Evolutionary conservation across 1,140 invertebrate genomes (phyloP).

Genomic region (Ctenoplectra terminalis): DNA sequence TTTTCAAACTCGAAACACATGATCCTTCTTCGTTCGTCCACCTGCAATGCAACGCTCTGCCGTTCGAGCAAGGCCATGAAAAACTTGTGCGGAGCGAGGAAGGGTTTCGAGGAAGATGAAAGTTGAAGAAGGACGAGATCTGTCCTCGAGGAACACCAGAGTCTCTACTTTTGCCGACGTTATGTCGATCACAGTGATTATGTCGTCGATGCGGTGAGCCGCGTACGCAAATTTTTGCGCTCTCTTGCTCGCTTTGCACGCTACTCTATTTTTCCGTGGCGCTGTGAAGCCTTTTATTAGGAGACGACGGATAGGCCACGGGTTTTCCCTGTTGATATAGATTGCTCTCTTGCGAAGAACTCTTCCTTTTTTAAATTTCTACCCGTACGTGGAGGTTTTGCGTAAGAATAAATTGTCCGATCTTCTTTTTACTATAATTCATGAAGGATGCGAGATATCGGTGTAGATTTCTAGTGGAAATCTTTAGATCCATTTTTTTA

Average conservation of each 20-base stretch:
- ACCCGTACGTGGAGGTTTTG: background rate
- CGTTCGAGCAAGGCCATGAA: conserved; percentile 38
- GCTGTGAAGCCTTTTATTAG: conserved; percentile 20
- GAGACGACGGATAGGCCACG: background rate
- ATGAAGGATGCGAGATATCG: too few species aligned
- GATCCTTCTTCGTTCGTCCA: conserved; percentile 34
- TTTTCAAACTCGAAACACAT: conserved; percentile 47
- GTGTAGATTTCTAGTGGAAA: too few species aligned
- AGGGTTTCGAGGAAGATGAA: conserved; percentile 26
- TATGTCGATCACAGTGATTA: conserved; percentile 76
- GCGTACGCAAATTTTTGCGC: conserved; percentile 68
- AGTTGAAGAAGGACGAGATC: conserved; percentile 28
- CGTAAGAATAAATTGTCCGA: too few species aligned
- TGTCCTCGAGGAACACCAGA: conserved; percentile 49
- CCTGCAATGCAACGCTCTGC: conserved; percentile 11
- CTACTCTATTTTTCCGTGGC: conserved; percentile 25
- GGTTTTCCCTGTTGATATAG: conserved; percentile 28
- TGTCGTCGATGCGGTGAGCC: conserved; percentile 69
- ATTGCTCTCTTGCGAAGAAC: background rate
- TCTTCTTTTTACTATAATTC: too few species aligned
- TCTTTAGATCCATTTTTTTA: too few species aligned
- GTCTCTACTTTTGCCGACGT: conserved; percentile 70
- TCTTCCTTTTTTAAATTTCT: background rate
- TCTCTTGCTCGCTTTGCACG: conserved; percentile 44
- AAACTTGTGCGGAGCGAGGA: background rate